A percentile compares a stretch with the other conserved stretches of the same genome.
These are phyloP conservation scores for Myotis pilosus DNA, from an alignment of 2,797 vertebrate species.

Conservation along the genomic window DNA sequence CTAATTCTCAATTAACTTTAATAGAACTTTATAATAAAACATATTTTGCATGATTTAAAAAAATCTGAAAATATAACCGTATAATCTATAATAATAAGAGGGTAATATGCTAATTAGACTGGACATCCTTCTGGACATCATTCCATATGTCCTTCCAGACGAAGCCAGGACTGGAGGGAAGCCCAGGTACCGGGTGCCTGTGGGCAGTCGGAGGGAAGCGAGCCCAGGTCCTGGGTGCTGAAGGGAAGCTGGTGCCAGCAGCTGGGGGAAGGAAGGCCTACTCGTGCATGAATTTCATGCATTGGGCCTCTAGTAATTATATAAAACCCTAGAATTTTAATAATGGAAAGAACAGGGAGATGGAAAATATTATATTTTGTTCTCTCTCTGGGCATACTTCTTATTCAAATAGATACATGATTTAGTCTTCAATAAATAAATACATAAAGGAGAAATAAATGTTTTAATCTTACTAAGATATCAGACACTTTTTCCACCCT, in stretches of 20 bases:
- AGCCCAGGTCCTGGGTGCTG: no score
- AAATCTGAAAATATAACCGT: neutral
- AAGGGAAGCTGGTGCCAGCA: no score
- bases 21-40: neutral
- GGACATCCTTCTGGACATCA: no score
- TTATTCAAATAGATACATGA: neutral
- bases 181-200: no score
- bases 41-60: neutral
- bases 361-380: neutral
- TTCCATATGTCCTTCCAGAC: no score
- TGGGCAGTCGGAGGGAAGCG: no score
- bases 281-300: no score
- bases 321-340: neutral
- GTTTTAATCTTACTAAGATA: neutral
- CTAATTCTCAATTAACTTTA: neutral
- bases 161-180: no score
- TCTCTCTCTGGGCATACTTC: neutral
- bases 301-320: neutral
- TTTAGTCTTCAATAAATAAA: neutral
- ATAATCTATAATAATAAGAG: neutral
- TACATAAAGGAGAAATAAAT: neutral
- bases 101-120: no score
- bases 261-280: no score
- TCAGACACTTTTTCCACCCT: neutral
- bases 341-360: neutral